These are phyloP conservation scores for Neria commutata DNA, from an alignment of 2,888 invertebrate genomes.

Conservation along the genomic window DNA sequence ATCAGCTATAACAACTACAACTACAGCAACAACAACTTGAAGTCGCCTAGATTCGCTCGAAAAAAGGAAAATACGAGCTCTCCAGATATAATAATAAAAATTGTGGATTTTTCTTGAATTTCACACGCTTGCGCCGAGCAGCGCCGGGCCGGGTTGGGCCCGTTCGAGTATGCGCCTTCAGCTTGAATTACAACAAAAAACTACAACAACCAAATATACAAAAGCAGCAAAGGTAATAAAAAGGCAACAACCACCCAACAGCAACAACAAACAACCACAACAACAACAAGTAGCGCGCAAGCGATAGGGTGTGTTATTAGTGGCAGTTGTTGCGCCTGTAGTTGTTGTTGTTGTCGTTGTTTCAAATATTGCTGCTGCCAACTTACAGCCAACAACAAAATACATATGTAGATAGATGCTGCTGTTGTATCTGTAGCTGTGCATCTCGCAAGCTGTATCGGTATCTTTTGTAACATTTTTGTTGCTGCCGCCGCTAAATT, in stretches of 20 bases:
- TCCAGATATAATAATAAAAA: background rate
- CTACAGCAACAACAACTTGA: background rate
- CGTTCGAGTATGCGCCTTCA: background rate
- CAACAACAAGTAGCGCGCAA: too few relatives aligned
- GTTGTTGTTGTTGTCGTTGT: slow-evolving; percentile 1
- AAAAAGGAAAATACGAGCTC: background rate
- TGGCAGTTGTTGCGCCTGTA: background rate
- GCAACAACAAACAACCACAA: too few relatives aligned
- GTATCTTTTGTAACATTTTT: slow-evolving; percentile 1
- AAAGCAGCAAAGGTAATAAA: background rate
- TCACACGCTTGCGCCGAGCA: background rate
- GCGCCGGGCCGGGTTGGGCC: background rate
- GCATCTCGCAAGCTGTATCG: background rate
- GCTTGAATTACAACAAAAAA: too few relatives aligned
- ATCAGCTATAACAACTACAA: background rate
- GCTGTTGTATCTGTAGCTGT: too few relatives aligned
- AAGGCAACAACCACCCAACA: too few relatives aligned
- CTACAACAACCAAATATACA: background rate
- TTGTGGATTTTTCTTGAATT: slow-evolving; percentile 2
- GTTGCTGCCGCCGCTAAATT: background rate
- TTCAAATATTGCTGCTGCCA: background rate
- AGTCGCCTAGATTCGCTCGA: background rate
- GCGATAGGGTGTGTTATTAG: background rate
- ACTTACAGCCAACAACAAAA: background rate
- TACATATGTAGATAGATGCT: background rate